phyloP scores from a whole-genome alignment of 2,888 invertebrate species.

The Lacanobia wlatinum region DNA sequence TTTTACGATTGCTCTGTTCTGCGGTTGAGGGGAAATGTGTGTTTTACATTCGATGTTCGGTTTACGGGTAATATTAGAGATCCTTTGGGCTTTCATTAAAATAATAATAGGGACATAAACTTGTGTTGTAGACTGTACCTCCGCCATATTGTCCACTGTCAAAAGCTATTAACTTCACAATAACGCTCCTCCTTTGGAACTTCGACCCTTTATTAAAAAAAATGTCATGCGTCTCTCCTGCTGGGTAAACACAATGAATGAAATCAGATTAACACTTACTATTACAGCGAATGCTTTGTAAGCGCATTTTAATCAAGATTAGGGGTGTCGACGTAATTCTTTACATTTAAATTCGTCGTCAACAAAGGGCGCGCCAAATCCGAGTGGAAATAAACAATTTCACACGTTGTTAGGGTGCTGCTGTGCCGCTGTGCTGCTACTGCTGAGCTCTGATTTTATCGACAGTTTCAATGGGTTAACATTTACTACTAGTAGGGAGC shows the following conservation, averaged over 20 bases:
- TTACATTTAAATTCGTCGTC: conserved; percentile 82
- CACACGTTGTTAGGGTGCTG: conserved; percentile 78
- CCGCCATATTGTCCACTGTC: conserved; percentile 63
- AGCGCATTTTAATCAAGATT: conserved; percentile 87
- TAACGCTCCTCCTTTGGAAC: conserved; percentile 66
- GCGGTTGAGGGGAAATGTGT: conserved; percentile 41
- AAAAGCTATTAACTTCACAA: conserved; percentile 73
- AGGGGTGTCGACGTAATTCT: conserved; percentile 86
- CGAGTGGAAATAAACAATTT: conserved; percentile 83
- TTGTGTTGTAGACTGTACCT: conserved; percentile 45
- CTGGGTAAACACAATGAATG: conserved; percentile 86
- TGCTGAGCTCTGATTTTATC: conserved; percentile 79
- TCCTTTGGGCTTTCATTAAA: conserved; percentile 47
- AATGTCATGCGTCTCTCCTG: conserved; percentile 81
- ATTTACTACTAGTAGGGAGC: conserved; percentile 61
- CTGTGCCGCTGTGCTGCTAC: conserved; percentile 18
- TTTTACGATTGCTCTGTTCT: conserved; percentile 42
- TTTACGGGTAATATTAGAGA: conserved; percentile 37
- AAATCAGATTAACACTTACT: conserved; percentile 90
- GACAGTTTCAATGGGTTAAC: conserved; percentile 70
- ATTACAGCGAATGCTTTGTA: conserved; percentile 82
- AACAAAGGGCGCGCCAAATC: conserved; percentile 83
- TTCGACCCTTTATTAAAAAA: conserved; percentile 77
- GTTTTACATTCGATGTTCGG: conserved; percentile 48
- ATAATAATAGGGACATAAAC: conserved; percentile 52